Evolutionary conservation across 1,140 invertebrate species (phyloP), one percentile per base, ranked within the genome.

Genomic region (Piezodorus guildinii): DNA sequence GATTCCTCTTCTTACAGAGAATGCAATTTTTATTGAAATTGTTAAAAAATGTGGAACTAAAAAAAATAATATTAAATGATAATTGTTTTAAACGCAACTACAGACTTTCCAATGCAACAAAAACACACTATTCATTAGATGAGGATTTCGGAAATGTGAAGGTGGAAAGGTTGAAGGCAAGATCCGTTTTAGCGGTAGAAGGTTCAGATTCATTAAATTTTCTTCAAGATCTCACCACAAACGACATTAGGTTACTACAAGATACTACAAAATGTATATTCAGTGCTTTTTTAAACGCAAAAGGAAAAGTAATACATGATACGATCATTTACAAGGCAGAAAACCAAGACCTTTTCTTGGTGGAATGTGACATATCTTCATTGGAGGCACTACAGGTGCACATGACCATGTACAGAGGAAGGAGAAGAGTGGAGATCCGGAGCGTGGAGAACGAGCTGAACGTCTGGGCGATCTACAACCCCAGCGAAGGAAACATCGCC

Each of bases 271-370:
- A 79, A 0, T 81, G 81, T 62, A 84, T 92, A 64, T 93, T 88
- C 71, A 75, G 87, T 1, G 79, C 92, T 75, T 87, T 94, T 71
- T 73, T 95, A 19, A 93, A 94, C 72, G 81, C 79, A 43, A 84
- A 86, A 75, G 93, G 93, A 27, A 77, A 91, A 70, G 83, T 96
- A 16, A 70, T 96, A 45, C 94, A 85, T 73, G 94, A 97, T 73
- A 77, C 85, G 0, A 80, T 97, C 34, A 77, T 96, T 14, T 92
- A 94, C 73, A 82, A 80, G 69, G 76, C 76, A 51, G 70, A 74
- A 27, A 75, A 78, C 19, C 70, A 74, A 27, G 75, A 78, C 19
- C 30, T n/a, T 1, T 86, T 83, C 67, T 77, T 89, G 17, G 68
- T 95, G 23, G 93, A 96, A 77, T 90, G 88, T 74, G 92, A 96